These are phyloP conservation scores for Trichogramma pretiosum DNA, from an alignment of 1,140 invertebrate genomes.

Conservation along the genomic window DNA sequence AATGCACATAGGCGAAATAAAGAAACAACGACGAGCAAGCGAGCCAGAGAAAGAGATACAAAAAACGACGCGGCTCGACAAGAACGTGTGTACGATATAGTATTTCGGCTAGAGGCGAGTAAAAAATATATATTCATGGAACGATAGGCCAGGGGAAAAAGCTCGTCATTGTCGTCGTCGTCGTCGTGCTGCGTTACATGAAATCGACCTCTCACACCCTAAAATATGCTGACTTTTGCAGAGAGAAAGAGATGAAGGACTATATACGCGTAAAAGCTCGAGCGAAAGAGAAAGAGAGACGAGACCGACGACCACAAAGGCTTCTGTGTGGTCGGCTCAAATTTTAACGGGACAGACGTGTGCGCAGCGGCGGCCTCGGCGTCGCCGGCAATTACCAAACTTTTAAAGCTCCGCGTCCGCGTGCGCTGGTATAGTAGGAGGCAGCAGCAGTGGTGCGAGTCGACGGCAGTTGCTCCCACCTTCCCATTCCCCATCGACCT, in stretches of 20 bases:
- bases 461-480: no score
- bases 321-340: conserved; percentile 37
- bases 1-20: no score
- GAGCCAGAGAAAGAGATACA: no score
- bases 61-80: no score
- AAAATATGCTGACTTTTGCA: conserved; percentile 47
- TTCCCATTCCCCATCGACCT: no score
- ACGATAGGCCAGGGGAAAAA: neutral
- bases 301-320: conserved; percentile 39
- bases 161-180: no score
- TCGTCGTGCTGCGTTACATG: no score
- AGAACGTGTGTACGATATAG: no score
- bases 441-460: no score
- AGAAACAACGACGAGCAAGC: no score
- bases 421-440: no score
- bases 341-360: conserved; percentile 43
- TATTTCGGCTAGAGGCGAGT: neutral
- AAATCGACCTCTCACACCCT: conserved; percentile 12
- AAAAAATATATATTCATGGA: neutral
- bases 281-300: conserved; percentile 22
- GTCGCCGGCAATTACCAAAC: conserved; percentile 42
- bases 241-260: conserved; percentile 9
- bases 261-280: conserved; percentile 11
- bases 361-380: no score
- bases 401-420: conserved; percentile 35